phyloP scores from a whole-genome alignment of 2,797 vertebrate genomes.

The Rousettus madagascariensis region DNA sequence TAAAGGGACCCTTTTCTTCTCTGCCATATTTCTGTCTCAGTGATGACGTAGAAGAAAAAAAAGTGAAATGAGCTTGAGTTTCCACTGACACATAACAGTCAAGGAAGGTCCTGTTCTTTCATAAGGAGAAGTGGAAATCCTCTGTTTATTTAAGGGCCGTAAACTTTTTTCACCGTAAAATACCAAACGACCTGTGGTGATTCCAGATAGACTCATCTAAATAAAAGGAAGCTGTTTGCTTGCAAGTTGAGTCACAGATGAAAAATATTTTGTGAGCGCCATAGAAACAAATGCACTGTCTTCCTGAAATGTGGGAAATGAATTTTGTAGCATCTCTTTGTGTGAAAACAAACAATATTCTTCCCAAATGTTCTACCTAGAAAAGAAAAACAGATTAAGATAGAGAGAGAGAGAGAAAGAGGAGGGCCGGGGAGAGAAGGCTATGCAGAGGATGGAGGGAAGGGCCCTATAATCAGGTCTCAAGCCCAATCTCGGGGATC shows the following conservation, averaged over 20 bases:
- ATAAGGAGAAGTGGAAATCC: slow-evolving; percentile 50
- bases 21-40: neutral
- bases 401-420: neutral
- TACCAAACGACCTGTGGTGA: slow-evolving; percentile 39
- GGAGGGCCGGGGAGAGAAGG: too few relatives aligned
- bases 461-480: neutral
- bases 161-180: slow-evolving; percentile 42
- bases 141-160: slow-evolving; percentile 63
- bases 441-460: neutral
- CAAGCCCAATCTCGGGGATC: neutral
- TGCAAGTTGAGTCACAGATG: slow-evolving; percentile 62
- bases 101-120: slow-evolving; percentile 59
- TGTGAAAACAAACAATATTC: neutral
- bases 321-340: neutral
- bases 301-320: slow-evolving; percentile 49
- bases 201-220: slow-evolving; percentile 48
- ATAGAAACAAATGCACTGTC: slow-evolving; percentile 67
- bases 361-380: neutral
- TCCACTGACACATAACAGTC: slow-evolving; percentile 38
- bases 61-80: slow-evolving; percentile 27
- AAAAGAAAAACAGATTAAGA: neutral
- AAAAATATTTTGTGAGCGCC: slow-evolving; percentile 73
- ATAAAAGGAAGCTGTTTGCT: slow-evolving; percentile 66
- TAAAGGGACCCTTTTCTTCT: slow-evolving; percentile 21
- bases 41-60: neutral